Base-by-base conservation (phyloP, 2,797 vertebrate genomes). In the Tragelaphus eurycerus region DNA sequence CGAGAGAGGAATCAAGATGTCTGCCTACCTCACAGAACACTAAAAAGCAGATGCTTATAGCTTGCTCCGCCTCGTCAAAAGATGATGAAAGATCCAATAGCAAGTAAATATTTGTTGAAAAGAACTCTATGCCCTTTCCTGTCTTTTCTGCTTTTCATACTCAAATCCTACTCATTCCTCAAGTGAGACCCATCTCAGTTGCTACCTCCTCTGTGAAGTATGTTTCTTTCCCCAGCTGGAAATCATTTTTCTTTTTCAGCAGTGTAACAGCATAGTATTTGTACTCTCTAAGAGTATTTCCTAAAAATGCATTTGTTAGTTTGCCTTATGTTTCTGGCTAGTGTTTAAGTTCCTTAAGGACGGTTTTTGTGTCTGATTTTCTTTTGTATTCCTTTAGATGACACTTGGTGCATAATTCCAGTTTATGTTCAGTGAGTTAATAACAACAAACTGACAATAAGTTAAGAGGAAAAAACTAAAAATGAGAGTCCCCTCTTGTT, bases 181-280 rank as follows among this genome's bases (percentile, higher is more conserved):
- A 76, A 43, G 38, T 43, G 89, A 88, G 84, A 91, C 19, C 78
- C 64, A 64, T 59, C 3, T 27, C 64, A 43, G 2, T 43, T 64
- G 15, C 87, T 64, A 17, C 38, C 15, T 88, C 64, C 57, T 50
- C 38, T 46, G 27, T 86, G 23, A 86, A 91, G 90, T n/a, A 14
- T 25, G 48, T 76, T 29, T 27, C 46, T 94, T 55, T 64, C 54
- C 50, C 74, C 78, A 76, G 43, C 88, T 83, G 89, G 48, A 94
- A 87, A 46, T 91, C 46, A 83, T 88, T 93, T 90, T 86, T 86
- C 67, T 86, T 93, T 86, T 71, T 71, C 43, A 52, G 67, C 89
- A 71, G 4, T 78, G n/a, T 50, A 79, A 64, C 12, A 90, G 86
- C 52, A 50, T 15, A 27, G 13, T 93, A 79, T 93, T 48, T 89